Evolutionary conservation across 1,140 invertebrate species (phyloP), one percentile per base, ranked within the genome.

Genomic region (Neuroterus valhalla): DNA sequence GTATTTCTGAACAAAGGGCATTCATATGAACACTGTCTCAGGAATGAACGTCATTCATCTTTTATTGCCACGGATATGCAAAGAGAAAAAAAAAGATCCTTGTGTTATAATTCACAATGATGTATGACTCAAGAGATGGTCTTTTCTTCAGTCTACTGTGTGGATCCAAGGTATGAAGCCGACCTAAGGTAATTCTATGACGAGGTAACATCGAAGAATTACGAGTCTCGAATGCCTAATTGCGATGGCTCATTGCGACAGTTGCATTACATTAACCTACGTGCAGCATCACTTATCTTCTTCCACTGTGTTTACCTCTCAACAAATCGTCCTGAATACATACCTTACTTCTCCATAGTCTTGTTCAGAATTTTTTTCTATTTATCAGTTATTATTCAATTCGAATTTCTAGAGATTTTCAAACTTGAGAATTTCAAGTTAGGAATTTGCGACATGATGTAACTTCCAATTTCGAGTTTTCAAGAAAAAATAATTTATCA

Each of bases 271-370:
- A 31, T 62, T 31, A n/a, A 62, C 11, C 14, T 62, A 38, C 55
- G 23, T 62, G 26, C 55, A 62, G 55, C 55, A 31, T 62, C 26
- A 38, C 55, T 62, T 62, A 62, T 62, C 21, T 26, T 62, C 55
- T 62, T 62, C 55, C 10, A 38, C 31, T 38, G 31, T 55, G 21
- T 62, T 62, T 31, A 62, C 55, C 21, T 31, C 26, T 62, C 26
- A 62, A 31, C 26, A 38, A 8, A 38, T 38, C 3, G 31, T 38
- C 6, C 31, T 38, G 31, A 8, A 38, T 38, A 38, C 8, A 38
- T 10, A 38, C 31, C 31, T 38, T 38, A 38, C 6, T 38, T 8
- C 31, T 38, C 10, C 5, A 38, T 38, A 38, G 10, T 38, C 4
- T 38, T 38, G 6, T 38, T 38, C 5, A 38, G 31, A 38, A 8